These are phyloP conservation scores for Falco berigora DNA, from an alignment of 2,797 vertebrate genomes.

Conservation along the genomic window DNA sequence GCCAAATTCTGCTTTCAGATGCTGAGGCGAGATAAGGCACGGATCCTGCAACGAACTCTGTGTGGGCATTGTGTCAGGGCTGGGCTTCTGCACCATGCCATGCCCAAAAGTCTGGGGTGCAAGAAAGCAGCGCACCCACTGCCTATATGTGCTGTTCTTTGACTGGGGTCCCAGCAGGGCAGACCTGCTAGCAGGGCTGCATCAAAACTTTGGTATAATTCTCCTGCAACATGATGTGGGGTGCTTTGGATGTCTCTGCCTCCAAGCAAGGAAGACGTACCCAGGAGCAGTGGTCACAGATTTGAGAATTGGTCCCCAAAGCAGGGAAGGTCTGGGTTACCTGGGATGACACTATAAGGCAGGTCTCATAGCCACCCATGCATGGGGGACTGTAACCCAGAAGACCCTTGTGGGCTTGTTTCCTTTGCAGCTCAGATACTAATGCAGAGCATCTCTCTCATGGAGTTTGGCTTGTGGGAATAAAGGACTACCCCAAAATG, in stretches of 20 bases:
- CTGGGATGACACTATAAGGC: not conserved
- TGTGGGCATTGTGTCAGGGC: not conserved
- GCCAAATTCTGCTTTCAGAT: constrained; percentile 65
- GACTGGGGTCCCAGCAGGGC: not conserved
- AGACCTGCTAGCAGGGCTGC: not conserved
- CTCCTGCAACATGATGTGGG: not conserved
- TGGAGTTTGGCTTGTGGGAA: not conserved
- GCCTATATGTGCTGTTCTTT: not conserved
- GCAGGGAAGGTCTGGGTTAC: not conserved
- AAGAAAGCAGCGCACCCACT: not conserved
- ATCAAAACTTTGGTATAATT: not conserved
- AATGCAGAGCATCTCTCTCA: not conserved
- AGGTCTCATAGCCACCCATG: not conserved
- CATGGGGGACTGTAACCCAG: not conserved
- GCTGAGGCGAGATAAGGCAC: constrained; percentile 33
- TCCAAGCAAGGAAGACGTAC: not conserved
- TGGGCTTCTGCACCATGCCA: not conserved
- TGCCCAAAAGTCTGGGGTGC: not conserved
- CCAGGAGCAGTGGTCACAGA: not conserved
- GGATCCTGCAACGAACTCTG: constrained; percentile 1
- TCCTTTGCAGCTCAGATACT: not conserved
- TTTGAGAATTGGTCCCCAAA: not conserved
- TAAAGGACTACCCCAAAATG: not conserved
- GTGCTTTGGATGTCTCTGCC: not conserved
- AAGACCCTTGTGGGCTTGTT: not conserved